Percentiles rank a stretch among this genome's conserved stretches.
Conservation (phyloP, 2,888 invertebrate genomes). For the Cheiracanthium punctorium region DNA sequence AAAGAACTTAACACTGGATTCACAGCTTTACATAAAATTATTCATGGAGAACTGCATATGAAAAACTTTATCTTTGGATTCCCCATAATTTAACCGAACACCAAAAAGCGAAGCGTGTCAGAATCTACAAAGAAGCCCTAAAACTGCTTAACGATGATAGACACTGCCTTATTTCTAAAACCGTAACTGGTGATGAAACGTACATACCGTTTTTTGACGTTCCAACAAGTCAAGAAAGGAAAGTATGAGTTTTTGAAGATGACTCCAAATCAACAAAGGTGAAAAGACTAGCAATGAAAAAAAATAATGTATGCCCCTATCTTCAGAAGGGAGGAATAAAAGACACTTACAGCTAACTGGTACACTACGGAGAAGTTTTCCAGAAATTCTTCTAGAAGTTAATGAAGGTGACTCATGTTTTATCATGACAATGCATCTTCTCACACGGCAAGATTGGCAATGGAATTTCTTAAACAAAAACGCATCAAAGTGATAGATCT, state of each 20-base stretch:
- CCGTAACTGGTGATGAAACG: slow-evolving; percentile 28
- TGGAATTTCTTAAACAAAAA: too few relatives aligned
- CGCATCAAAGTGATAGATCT: too few relatives aligned
- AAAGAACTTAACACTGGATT: not conserved
- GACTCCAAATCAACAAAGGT: slow-evolving; percentile 1
- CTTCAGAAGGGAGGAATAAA: not conserved
- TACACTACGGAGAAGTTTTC: slow-evolving; percentile 25
- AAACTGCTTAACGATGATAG: slow-evolving; percentile 7
- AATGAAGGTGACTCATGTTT: too few relatives aligned
- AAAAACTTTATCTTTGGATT: slow-evolving; percentile 1
- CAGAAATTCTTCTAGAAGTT: not conserved
- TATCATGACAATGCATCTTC: too few relatives aligned
- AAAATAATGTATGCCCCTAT: slow-evolving; percentile 3
- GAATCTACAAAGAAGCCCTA: slow-evolving; percentile 11
- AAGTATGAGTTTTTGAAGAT: slow-evolving; percentile 35
- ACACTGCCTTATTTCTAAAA: not conserved
- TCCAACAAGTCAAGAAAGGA: not conserved
- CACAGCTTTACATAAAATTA: not conserved
- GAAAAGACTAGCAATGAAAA: not conserved
- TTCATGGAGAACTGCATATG: slow-evolving; percentile 21
- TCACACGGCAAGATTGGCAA: too few relatives aligned
- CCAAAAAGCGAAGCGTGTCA: slow-evolving; percentile 20
- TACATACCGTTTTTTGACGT: slow-evolving; percentile 21
- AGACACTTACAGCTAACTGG: slow-evolving; percentile 24
- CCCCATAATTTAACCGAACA: slow-evolving; percentile 24